phyloP scores from a whole-genome alignment of 2,888 invertebrate genomes.

The Cantharis rufa region DNA sequence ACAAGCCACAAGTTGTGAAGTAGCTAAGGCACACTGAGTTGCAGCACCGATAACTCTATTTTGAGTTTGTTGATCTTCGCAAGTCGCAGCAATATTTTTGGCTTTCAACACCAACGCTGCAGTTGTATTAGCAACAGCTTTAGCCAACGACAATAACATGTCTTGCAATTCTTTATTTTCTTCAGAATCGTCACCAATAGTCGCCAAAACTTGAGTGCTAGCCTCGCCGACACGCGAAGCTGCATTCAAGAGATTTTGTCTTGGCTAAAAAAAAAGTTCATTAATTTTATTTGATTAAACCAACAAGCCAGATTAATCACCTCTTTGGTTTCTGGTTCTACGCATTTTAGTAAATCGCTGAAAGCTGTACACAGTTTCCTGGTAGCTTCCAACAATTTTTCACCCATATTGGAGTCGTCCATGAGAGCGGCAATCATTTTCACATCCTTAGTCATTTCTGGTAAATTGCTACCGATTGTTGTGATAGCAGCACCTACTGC shows the following conservation, averaged over 20 bases:
- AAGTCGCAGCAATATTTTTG: constrained; percentile 92
- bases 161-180: constrained; percentile 84
- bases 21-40: constrained; percentile 94
- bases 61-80: constrained; percentile 78
- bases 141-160: constrained; percentile 89
- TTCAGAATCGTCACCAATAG: constrained; percentile 90
- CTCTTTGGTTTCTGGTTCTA: constrained; percentile 92
- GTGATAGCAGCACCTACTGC: constrained; percentile 97
- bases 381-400: constrained; percentile 88
- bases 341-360: constrained; percentile 91
- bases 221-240: constrained; percentile 97
- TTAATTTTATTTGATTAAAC: constrained; percentile 19
- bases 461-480: constrained; percentile 94
- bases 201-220: constrained; percentile 89
- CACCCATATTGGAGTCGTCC: constrained; percentile 83
- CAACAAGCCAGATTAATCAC: constrained; percentile 29
- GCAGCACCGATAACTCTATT: constrained; percentile 93
- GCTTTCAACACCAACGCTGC: constrained; percentile 95
- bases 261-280: constrained; percentile 63
- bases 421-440: constrained; percentile 93
- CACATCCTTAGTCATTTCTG: constrained; percentile 94
- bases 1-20: constrained; percentile 96
- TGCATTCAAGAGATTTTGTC: constrained; percentile 91
- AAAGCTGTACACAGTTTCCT: constrained; percentile 90
- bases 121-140: constrained; percentile 97